Base-by-base conservation (phyloP, 2,888 invertebrate genomes). In the Brachynemurus nebulosus region DNA sequence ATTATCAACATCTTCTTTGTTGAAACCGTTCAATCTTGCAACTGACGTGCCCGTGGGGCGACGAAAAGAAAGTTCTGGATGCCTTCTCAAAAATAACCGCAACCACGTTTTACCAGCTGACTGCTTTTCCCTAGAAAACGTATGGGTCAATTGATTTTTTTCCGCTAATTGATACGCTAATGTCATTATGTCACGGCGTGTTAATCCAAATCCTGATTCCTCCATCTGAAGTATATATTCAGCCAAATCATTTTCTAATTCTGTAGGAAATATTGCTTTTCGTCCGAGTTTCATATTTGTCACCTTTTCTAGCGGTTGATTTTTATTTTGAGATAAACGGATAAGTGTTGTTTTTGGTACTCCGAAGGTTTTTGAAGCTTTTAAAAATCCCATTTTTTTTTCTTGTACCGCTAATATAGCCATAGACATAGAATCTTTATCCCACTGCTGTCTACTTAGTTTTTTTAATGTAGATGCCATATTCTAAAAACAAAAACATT, bases 1-100 rank as follows among this genome's bases (percentile, higher is more conserved):
- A 7, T 44, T 38, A 40, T 51, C 45, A 12, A 53, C 48, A 7
- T 37, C 43, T 46, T 50, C 50, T 40, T 41, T 48, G 35, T 43
- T 49, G 47, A 52, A 52, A 17, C 45, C 47, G 23, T 33, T 30
- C 17, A 43, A 33, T 41, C 50, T 44, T 14, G 54, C 42, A 38
- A 52, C 46, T 37, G 51, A 52, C 30, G 54, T 53, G 17, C 50
- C 48, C 20, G 45, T 49, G 14, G 53, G 48, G 44, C 52, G 54
- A 16, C 50, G 48, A 42, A 52, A 50, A 38, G 45, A 40, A 17
- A 37, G 16, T n/a, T 37, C 19, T 17, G n/a, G n/a, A 35, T 35
- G 35, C 76, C 62, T 38, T 14, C 23, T 35, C 40, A 49, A 37
- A 46, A 49, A 49, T 30, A 16, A 39, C 9, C 46, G 38, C 12